Evolutionary conservation across 2,797 vertebrate species (phyloP).

Genomic region (Spinus olivaceus): DNA sequence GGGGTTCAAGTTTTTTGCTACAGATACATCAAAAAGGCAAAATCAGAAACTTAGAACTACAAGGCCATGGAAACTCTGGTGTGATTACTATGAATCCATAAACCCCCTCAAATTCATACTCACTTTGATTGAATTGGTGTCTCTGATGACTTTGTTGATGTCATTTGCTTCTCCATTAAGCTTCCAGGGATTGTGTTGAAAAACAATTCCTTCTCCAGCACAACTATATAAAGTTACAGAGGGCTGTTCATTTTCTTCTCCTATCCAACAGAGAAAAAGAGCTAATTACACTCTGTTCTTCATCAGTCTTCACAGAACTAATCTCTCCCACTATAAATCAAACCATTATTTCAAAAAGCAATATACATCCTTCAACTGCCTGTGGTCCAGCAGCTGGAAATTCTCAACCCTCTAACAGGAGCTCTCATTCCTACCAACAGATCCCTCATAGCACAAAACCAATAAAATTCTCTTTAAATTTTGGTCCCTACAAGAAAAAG

Average conservation of each 20-base stretch:
- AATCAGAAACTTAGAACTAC: background rate
- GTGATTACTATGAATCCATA: background rate
- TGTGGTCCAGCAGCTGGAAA: background rate
- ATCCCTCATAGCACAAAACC: background rate
- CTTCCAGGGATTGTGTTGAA: slow-evolving; percentile 89
- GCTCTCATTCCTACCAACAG: background rate
- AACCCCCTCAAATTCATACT: slow-evolving; percentile 6
- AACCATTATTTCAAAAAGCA: background rate
- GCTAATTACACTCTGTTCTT: background rate
- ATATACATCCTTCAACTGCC: background rate
- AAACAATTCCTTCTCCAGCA: slow-evolving; percentile 90
- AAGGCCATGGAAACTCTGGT: background rate
- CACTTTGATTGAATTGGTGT: slow-evolving; percentile 91
- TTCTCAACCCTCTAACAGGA: background rate
- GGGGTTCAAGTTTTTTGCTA: background rate
- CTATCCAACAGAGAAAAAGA: slow-evolving; percentile 47
- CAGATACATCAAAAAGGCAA: background rate
- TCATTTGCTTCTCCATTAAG: slow-evolving; percentile 86
- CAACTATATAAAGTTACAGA: slow-evolving; percentile 90
- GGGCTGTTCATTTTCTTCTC: slow-evolving; percentile 78
- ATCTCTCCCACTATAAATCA: background rate
- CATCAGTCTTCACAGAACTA: background rate
- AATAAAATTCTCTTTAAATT: background rate
- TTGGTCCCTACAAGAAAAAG: background rate
- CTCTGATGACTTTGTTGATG: slow-evolving; percentile 89